Evolutionary conservation across 92 coral and sea anemone genomes (phyloP), one percentile per base, ranked within the genome.

Genomic region (Isaurus tuberculatus): DNA sequence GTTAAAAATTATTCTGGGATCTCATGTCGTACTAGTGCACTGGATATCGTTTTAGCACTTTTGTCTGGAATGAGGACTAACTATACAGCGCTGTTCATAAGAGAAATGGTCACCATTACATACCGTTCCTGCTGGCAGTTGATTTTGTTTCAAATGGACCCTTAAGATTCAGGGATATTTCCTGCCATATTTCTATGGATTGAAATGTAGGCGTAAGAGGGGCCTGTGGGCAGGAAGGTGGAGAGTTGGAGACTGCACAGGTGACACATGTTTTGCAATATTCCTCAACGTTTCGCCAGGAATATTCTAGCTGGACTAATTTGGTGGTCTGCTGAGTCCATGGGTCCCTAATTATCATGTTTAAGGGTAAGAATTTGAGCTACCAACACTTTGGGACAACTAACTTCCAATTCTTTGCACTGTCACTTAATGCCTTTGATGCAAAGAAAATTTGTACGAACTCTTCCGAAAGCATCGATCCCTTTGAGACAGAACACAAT

Each of bases 171-270:
- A 85, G 73, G 1, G 89, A 60, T 20, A 81, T 81, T 43, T 81
- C 89, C 31, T 90, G 88, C 93, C 88, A 90, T 13, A 86, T 82
- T 25, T 89, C 90, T 23, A 8, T n/a, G n/a, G n/a, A n/a, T n/a
- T 65, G 40, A 3, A 40, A 29, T 48, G 65, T 73, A 10, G 22
- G 20, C 6, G 79, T 73, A 2, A 73, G 73, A 3, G 49, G 28
- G 19, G 73, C 73, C 14, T 69, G 73, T 33, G 49, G 77, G 4
- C 42, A 13, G 31, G 65, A 73, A 25, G 79, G 87, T 46, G 84
- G 26, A 1, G 80, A 74, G 0, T 7, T 68, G 73, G 37, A 37
- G 0, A 43, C 15, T 20, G 87, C 79, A 57, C 87, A 88, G 16
- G 84, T 19, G 27, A 73, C 79, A 66, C 87, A 82, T 36, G 87